Evolutionary conservation across 2,888 invertebrate species (phyloP).

Genomic region (Celastrina argiolus): DNA sequence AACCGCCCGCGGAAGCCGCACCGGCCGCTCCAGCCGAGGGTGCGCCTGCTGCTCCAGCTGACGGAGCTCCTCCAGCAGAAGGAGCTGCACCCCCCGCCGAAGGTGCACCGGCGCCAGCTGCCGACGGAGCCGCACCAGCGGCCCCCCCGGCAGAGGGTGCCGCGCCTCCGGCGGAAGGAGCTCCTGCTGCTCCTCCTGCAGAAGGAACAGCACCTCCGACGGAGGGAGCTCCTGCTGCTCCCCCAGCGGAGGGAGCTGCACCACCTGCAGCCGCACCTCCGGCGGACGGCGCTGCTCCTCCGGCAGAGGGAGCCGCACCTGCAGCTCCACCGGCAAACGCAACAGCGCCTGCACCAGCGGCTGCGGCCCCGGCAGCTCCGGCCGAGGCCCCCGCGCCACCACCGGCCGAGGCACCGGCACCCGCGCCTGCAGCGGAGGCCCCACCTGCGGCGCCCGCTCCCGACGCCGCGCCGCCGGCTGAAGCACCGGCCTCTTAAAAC

Average conservation of each 20-base stretch:
- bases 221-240: constrained; percentile 35
- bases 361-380: constrained; percentile 30
- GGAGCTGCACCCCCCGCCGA: constrained; percentile 39
- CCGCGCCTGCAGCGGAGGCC: constrained; percentile 32
- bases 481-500: constrained; percentile 22
- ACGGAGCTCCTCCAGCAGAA: constrained; percentile 40
- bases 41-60: constrained; percentile 18
- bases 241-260: constrained; percentile 36
- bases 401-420: constrained; percentile 38
- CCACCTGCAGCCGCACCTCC: constrained; percentile 37
- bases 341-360: constrained; percentile 39
- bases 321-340: constrained; percentile 22
- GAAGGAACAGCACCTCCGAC: constrained; percentile 32
- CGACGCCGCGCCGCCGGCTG: constrained; percentile 32
- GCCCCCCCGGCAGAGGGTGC: constrained; percentile 39
- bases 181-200: constrained; percentile 37
- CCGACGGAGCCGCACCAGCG: constrained; percentile 48
- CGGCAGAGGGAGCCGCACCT: neutral
- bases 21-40: constrained; percentile 31
- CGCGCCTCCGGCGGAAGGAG: constrained; percentile 37
- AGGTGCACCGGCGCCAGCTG: constrained; percentile 28
- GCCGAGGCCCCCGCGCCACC: constrained; percentile 36
- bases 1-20: constrained; percentile 28
- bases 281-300: constrained; percentile 31
- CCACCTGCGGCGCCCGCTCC: constrained; percentile 30